These are phyloP conservation scores for Steinernema carpocapsae DNA, from an alignment of 2,888 invertebrate genomes.

Conservation along the genomic window DNA sequence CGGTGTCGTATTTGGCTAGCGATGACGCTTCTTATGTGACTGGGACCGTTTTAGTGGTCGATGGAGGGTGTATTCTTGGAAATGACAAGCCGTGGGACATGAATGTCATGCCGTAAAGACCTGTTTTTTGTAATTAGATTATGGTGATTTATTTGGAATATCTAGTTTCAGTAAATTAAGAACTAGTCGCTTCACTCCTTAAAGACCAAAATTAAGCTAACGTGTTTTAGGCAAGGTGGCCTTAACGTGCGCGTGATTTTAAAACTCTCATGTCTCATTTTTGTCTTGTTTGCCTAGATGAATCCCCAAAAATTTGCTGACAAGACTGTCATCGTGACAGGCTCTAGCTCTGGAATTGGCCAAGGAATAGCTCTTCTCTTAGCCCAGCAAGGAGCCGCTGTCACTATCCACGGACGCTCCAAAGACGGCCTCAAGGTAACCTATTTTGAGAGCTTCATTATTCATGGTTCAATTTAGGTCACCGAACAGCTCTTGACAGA, in stretches of 20 bases:
- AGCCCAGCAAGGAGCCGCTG: slow-evolving; percentile 17
- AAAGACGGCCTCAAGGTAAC: neutral
- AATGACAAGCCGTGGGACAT: neutral
- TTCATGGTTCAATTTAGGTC: slow-evolving; percentile 2
- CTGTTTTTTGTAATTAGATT: too few species aligned
- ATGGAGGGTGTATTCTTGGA: neutral
- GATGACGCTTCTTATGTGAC: slow-evolving; percentile 1
- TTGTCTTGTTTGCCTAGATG: neutral
- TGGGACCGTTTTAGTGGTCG: neutral
- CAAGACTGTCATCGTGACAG: slow-evolving; percentile 18
- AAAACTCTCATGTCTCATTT: too few species aligned
- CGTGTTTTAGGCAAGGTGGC: too few species aligned
- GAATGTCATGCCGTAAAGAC: too few species aligned
- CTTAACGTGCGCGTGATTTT: too few species aligned
- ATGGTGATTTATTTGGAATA: too few species aligned
- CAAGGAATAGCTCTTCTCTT: slow-evolving; percentile 1
- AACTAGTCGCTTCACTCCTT: too few species aligned
- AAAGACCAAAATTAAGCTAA: too few species aligned
- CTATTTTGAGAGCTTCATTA: too few species aligned
- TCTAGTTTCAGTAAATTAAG: too few species aligned
- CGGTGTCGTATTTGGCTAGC: neutral
- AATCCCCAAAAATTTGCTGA: neutral
- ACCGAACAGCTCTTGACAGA: neutral
- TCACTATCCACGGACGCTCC: neutral
- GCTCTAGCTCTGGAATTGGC: slow-evolving; percentile 21